phyloP scores from a whole-genome alignment of 2,888 invertebrate genomes.

The Abscondita cerata region DNA sequence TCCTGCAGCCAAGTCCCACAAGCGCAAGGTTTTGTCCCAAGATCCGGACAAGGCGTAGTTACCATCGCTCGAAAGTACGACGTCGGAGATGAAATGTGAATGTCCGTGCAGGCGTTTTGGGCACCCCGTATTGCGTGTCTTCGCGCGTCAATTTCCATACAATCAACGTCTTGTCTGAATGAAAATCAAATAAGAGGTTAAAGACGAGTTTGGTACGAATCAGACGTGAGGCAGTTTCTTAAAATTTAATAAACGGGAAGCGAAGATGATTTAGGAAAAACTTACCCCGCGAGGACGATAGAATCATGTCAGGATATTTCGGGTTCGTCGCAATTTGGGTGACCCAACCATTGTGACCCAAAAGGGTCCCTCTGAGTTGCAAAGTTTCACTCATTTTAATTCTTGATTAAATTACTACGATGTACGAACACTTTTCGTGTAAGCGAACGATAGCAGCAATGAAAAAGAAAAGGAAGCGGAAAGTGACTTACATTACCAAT shows the following conservation, averaged over 20 bases:
- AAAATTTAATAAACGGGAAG: no score
- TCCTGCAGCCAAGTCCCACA: conserved; percentile 98
- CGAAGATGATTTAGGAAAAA: no score
- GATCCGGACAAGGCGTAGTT: conserved; percentile 99
- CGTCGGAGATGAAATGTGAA: conserved; percentile 98
- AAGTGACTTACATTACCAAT: not conserved
- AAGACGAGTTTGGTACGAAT: no score
- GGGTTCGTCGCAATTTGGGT: conserved; percentile 99
- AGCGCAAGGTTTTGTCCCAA: conserved; percentile 98
- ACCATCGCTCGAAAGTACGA: conserved; percentile 98
- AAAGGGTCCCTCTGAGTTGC: conserved; percentile 91
- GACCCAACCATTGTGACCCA: conserved; percentile 99
- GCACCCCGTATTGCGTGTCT: conserved; percentile 93
- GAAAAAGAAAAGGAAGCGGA: conserved; percentile 10
- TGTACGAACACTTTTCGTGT: not conserved
- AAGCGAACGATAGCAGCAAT: not conserved
- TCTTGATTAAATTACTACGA: not conserved
- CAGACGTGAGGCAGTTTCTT: no score
- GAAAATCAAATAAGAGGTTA: no score
- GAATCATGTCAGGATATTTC: conserved; percentile 97
- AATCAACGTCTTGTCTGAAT: conserved; percentile 89
- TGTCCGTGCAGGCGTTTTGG: conserved; percentile 97
- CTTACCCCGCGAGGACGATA: conserved; percentile 98
- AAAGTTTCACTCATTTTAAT: conserved; percentile 83
- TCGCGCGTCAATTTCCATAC: conserved; percentile 98